Evolutionary conservation across 1,140 invertebrate species (phyloP).

Genomic region (Monomorium pharaonis): DNA sequence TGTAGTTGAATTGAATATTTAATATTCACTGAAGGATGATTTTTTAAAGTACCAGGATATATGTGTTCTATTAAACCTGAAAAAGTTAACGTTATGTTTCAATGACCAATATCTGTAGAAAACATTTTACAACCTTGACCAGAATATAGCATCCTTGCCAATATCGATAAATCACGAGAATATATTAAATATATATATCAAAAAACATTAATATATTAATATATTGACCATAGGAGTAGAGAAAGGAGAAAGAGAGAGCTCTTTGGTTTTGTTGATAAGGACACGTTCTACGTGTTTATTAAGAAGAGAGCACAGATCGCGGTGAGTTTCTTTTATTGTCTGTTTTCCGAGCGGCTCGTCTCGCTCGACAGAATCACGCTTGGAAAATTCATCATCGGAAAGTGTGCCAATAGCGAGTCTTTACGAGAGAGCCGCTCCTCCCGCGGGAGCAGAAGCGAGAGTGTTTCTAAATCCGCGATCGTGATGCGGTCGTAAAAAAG

Average conservation of each 20-base stretch:
- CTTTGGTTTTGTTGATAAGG: constrained; percentile 14
- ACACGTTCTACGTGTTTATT: neutral
- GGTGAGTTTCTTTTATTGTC: constrained; percentile 22
- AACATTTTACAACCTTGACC: neutral
- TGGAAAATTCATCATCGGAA: constrained; percentile 47
- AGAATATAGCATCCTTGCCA: neutral
- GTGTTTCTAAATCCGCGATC: constrained; percentile 26
- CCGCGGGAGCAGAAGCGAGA: constrained; percentile 20
- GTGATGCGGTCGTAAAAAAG: neutral
- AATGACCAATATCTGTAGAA: neutral
- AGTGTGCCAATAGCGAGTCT: constrained; percentile 26
- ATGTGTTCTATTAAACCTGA: too few relatives aligned
- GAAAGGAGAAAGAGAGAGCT: neutral
- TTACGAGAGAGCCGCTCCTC: constrained; percentile 17
- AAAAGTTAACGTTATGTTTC: neutral
- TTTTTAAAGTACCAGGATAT: too few relatives aligned
- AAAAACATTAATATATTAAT: too few relatives aligned
- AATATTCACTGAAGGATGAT: too few relatives aligned
- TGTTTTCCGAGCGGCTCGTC: constrained; percentile 9
- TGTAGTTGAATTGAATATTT: too few relatives aligned
- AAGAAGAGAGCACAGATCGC: constrained; percentile 33
- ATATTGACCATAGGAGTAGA: neutral
- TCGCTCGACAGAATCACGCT: constrained; percentile 5
- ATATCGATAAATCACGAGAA: neutral
- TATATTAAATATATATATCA: neutral